These are phyloP conservation scores for Solenopsis fugax DNA, from an alignment of 1,140 invertebrate species.

Conservation along the genomic window DNA sequence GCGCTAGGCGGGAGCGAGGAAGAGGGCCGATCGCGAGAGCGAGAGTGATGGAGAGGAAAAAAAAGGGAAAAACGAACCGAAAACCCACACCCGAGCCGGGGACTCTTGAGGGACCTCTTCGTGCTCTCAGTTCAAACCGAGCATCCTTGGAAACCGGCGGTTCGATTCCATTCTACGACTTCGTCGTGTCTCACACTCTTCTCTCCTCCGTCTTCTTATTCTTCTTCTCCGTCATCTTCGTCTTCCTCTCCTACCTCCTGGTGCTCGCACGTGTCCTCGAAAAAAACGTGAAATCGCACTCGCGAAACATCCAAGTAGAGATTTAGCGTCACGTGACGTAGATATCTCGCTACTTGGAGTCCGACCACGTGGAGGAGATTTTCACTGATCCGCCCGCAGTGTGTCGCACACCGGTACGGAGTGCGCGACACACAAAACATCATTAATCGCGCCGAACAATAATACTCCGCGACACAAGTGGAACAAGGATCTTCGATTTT, in stretches of 20 bases:
- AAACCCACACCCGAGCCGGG: conserved; percentile 83
- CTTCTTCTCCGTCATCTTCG: background rate
- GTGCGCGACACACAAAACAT: conserved; percentile 11
- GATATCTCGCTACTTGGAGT: conserved; percentile 54
- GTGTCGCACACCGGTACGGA: conserved; percentile 36
- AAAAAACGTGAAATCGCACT: conserved; percentile 63
- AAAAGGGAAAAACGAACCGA: conserved; percentile 82
- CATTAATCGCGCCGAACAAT: background rate
- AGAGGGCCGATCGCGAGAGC: conserved; percentile 54
- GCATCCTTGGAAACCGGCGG: conserved; percentile 85
- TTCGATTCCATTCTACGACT: conserved; percentile 73
- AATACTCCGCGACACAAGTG: conserved; percentile 16
- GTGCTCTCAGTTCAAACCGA: conserved; percentile 84
- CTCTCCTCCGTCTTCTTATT: background rate
- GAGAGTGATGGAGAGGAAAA: conserved; percentile 74
- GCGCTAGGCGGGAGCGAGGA: background rate
- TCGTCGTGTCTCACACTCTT: conserved; percentile 32
- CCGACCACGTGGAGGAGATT: conserved; percentile 21
- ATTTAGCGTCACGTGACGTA: conserved; percentile 52
- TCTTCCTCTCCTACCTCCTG: background rate
- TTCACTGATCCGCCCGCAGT: background rate
- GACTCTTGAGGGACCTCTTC: conserved; percentile 81
- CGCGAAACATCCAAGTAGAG: conserved; percentile 24
- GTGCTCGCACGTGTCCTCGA: conserved; percentile 69
- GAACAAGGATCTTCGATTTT: conserved; percentile 5